Base-by-base conservation (phyloP, 1,140 invertebrate genomes). In the Diachasmimorpha longicaudata region DNA sequence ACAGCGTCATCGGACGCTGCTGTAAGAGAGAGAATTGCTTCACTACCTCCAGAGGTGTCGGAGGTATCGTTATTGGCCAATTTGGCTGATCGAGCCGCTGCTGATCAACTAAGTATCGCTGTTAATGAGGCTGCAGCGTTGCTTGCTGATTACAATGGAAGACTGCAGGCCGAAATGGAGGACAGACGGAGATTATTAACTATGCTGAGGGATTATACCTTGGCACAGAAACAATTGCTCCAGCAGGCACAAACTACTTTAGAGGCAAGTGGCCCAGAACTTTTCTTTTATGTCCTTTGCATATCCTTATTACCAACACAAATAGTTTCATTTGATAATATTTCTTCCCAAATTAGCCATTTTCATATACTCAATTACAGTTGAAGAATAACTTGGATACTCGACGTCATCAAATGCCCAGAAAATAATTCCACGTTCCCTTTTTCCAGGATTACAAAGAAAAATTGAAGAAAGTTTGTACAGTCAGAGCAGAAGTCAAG, bases 1-100 rank as follows among this genome's bases (percentile, higher is more conserved):
- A 96, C 96, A 79, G 96, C 97, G 0, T 98, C 97, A 0, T 95
- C 95, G 79, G 97, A 99, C 91, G 97, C 97, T 71, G 92, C 92
- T 31, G 95, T 98, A 0, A 89, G 97, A 84, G 96, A 98, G 87
- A 94, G 95, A 83, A 99, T 99, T 80, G 96, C 97, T 0, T 96
- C 95, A 66, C 89, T 99, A 42, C 97, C 97, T 1, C 94, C 95
- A 66, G 97, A 98, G 91, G 96, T 99, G 3, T 98, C 97, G 4
- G 97, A 99, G 92, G 93, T 96, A 10, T 92, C 93, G 79, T 91
- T 95, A 82, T 91, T 98, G 52, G 92, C 93, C 77, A 95, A 95
- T 90, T 90, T 96, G 80, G 92, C 90, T 92, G 95, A 95, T 87
- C 92, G 93, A 84, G 91, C 92, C 80, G 91, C 92, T 25, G 95